A percentile compares a stretch with the other conserved stretches of the same genome.
phyloP scores from a whole-genome alignment of 2,797 vertebrate species.

The Tenualosa ilisha region DNA sequence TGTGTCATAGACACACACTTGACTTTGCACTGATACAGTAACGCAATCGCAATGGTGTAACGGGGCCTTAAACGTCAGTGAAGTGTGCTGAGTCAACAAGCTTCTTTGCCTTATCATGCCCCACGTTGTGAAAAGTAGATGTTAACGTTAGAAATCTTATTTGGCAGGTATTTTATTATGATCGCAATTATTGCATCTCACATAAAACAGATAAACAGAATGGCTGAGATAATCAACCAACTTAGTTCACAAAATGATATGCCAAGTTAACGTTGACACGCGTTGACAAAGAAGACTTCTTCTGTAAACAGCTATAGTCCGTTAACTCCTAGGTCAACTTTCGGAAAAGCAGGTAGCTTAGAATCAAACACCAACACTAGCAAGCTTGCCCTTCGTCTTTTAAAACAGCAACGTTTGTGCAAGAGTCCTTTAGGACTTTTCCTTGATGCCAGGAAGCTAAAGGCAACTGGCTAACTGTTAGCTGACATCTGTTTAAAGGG shows the following conservation, averaged over 20 bases:
- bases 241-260: not conserved
- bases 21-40: not conserved
- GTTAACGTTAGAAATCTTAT: no score
- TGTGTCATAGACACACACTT: not conserved
- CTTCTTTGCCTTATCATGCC: not conserved
- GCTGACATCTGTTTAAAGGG: not conserved
- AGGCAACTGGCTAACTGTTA: not conserved
- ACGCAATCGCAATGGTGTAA: no score
- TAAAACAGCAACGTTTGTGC: not conserved
- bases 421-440: not conserved
- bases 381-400: not conserved
- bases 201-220: not conserved
- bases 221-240: not conserved
- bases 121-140: not conserved
- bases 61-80: no score
- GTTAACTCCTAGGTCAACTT: not conserved
- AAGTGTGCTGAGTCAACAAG: not conserved
- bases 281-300: not conserved
- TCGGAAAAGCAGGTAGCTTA: not conserved
- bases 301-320: not conserved
- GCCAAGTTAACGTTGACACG: not conserved
- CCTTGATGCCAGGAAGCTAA: not conserved
- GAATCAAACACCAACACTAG: not conserved
- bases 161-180: no score
- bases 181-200: no score